Conservation (phyloP, 1,140 invertebrate species). For the Drosophila saltans region DNA sequence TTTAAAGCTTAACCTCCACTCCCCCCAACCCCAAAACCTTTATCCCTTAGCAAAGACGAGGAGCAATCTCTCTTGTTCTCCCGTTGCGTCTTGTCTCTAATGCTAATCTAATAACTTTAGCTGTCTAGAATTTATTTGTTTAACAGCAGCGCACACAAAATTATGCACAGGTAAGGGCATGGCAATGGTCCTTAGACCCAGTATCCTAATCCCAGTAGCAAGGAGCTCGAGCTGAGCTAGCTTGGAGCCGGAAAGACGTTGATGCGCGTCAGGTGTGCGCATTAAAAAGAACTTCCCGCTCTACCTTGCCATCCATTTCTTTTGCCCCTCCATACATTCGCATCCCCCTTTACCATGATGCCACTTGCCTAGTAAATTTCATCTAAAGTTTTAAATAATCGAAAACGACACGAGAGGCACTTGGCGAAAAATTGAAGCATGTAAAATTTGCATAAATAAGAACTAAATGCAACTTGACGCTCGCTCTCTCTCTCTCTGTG, state of each 20-base stretch:
- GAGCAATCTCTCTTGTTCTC: constrained; percentile 21
- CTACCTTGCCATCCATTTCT: neutral
- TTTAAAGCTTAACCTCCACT: constrained; percentile 58
- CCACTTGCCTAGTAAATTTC: constrained; percentile 54
- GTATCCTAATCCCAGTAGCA: constrained; percentile 42
- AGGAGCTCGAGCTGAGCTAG: constrained; percentile 24
- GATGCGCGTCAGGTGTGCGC: constrained; percentile 79
- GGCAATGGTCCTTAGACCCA: constrained; percentile 7
- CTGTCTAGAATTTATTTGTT: constrained; percentile 77
- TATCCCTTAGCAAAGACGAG: neutral
- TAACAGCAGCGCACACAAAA: constrained; percentile 79
- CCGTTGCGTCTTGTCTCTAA: constrained; percentile 50
- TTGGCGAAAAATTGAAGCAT: constrained; percentile 78
- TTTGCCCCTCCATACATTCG: too few species aligned
- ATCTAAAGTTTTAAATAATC: constrained; percentile 79
- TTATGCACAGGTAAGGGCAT: constrained; percentile 59
- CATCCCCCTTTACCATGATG: neutral
- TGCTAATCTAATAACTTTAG: constrained; percentile 82
- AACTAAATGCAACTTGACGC: constrained; percentile 81
- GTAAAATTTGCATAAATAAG: constrained; percentile 82
- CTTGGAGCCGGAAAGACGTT: constrained; percentile 54
- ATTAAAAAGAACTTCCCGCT: constrained; percentile 60
- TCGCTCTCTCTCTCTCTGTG: neutral
- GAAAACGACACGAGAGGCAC: constrained; percentile 79
- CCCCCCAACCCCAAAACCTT: constrained; percentile 9